phyloP scores from a whole-genome alignment of 2,113 vertebrate species.

The Clinocottus analis region DNA sequence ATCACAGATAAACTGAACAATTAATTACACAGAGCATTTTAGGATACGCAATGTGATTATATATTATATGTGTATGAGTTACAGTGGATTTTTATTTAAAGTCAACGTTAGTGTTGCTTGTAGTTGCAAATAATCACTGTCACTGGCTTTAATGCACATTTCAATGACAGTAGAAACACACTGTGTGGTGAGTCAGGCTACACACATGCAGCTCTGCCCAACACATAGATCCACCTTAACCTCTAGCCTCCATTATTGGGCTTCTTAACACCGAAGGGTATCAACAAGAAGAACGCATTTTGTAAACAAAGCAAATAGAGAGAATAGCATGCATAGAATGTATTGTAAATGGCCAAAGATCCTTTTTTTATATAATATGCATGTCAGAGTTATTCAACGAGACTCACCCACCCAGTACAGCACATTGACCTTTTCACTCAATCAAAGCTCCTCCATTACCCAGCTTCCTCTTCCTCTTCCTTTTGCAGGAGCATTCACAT shows the following conservation, averaged over 20 bases:
- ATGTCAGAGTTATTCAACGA: conserved; percentile 12
- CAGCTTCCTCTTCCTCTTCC: conserved; percentile 43
- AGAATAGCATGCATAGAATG: neutral
- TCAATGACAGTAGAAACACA: neutral
- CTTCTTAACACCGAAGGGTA: neutral
- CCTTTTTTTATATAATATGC: neutral
- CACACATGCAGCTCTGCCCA: neutral
- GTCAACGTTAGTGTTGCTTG: neutral
- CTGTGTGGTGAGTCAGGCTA: neutral
- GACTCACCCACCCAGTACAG: conserved; percentile 12
- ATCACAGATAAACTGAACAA: too few relatives aligned
- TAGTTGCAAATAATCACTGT: neutral
- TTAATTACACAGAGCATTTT: too few relatives aligned
- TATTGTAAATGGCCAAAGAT: neutral
- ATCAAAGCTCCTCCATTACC: conserved; percentile 18
- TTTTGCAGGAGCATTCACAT: conserved; percentile 46
- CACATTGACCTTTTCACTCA: conserved; percentile 51
- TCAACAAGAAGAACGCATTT: neutral
- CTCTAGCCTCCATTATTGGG: neutral
- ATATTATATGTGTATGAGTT: neutral
- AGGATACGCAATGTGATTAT: too few relatives aligned
- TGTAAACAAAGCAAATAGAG: neutral
- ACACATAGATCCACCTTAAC: neutral
- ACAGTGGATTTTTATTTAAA: neutral
- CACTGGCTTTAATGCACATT: neutral